A percentile compares a stretch with the other conserved stretches of the same genome.
These are phyloP conservation scores for Apostichopus leukothele DNA, from an alignment of 53 echinoderm and acorn worm species.

Conservation along the genomic window DNA sequence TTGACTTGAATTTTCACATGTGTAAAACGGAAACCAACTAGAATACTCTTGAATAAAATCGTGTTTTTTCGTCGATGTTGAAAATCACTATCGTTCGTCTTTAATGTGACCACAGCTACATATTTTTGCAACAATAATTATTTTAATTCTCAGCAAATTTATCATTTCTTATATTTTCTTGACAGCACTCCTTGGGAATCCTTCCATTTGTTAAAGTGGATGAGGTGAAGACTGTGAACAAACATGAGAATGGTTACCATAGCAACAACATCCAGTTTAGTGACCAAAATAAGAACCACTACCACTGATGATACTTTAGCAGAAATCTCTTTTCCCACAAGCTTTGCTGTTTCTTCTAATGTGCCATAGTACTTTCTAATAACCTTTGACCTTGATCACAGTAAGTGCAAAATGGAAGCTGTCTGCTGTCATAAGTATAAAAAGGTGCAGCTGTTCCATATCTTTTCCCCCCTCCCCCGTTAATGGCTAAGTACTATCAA, in stretches of 20 bases:
- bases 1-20: too few species aligned
- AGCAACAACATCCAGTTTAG: slow-evolving; percentile 2
- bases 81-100: too few species aligned
- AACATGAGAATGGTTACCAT: slow-evolving; percentile 34
- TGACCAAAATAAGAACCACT: slow-evolving; percentile 28
- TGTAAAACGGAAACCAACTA: too few species aligned
- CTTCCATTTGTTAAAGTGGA: slow-evolving; percentile 32
- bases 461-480: too few species aligned
- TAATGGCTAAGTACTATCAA: too few species aligned
- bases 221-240: neutral
- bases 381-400: neutral
- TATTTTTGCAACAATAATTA: neutral
- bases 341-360: neutral
- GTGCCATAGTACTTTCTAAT: neutral
- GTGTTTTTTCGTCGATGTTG: too few species aligned
- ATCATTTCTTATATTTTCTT: neutral
- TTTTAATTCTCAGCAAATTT: too few species aligned
- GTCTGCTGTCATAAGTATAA: too few species aligned
- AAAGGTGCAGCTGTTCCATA: too few species aligned
- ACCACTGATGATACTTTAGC: neutral
- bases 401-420: too few species aligned
- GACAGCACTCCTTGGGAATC: slow-evolving; percentile 25
- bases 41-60: too few species aligned
- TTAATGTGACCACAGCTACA: too few species aligned
- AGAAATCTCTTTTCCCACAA: neutral